phyloP scores from a whole-genome alignment of 2,797 vertebrate species.

The Sebastes steindachneri region DNA sequence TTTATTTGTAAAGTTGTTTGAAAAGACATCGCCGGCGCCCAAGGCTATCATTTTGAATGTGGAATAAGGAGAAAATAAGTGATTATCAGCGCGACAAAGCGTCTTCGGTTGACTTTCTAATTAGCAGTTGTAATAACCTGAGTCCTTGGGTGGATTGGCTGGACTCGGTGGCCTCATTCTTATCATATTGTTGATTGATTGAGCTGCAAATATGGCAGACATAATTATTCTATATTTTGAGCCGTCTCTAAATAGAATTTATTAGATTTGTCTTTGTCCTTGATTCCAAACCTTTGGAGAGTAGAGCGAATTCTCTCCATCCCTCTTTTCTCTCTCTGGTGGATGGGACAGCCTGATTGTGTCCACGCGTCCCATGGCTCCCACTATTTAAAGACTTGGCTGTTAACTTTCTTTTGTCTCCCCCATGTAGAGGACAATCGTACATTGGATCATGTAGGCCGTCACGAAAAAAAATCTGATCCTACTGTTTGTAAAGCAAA shows the following conservation, averaged over 20 bases:
- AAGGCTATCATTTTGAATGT: constrained; percentile 38
- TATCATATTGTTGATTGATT: constrained; percentile 81
- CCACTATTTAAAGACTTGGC: constrained; percentile 79
- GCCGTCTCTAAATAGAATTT: constrained; percentile 83
- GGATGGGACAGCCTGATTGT: constrained; percentile 83
- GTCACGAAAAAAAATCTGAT: constrained; percentile 24
- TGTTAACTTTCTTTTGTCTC: constrained; percentile 77
- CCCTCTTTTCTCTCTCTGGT: constrained; percentile 70
- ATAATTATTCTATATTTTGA: constrained; percentile 84
- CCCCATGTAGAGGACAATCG: constrained; percentile 64
- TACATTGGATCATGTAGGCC: constrained; percentile 35
- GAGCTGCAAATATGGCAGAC: constrained; percentile 80
- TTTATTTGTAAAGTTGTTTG: constrained; percentile 28
- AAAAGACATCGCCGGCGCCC: constrained; percentile 8
- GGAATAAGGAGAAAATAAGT: constrained; percentile 60
- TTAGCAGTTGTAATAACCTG: constrained; percentile 77
- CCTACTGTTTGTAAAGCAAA: background rate
- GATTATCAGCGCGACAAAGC: constrained; percentile 48
- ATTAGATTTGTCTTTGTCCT: constrained; percentile 83
- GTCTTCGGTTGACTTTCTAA: constrained; percentile 63
- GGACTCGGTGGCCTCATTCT: constrained; percentile 78
- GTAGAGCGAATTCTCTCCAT: constrained; percentile 66
- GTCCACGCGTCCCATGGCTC: constrained; percentile 79
- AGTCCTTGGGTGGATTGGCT: constrained; percentile 71
- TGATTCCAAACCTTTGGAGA: constrained; percentile 80